Conservation (phyloP, 1,140 invertebrate species). For the Bombus huntii region DNA sequence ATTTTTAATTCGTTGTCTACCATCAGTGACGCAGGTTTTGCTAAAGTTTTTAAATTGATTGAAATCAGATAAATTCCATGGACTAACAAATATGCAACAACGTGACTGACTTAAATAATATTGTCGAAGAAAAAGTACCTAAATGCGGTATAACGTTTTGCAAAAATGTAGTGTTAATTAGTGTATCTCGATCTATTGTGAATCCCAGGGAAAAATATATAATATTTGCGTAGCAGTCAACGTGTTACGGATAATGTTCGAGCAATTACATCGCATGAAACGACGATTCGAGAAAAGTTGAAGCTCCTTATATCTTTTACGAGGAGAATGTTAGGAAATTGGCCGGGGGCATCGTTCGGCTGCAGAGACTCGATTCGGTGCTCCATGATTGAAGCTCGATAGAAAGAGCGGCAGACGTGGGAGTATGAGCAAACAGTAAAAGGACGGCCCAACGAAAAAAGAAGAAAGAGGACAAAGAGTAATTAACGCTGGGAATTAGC, state of each 20-base stretch:
- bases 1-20: too few relatives aligned
- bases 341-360: background rate
- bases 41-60: too few relatives aligned
- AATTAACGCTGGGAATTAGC: constrained; percentile 43
- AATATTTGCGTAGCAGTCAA: background rate
- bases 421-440: background rate
- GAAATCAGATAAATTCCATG: too few relatives aligned
- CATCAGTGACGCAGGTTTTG: too few relatives aligned
- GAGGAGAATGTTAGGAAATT: background rate
- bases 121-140: too few relatives aligned
- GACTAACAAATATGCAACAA: too few relatives aligned
- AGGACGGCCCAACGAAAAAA: background rate
- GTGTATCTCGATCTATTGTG: too few relatives aligned
- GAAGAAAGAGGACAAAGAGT: constrained; percentile 18
- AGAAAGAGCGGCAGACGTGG: background rate
- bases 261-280: background rate
- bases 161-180: too few relatives aligned
- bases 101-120: too few relatives aligned
- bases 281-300: background rate
- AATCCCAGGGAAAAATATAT: too few relatives aligned
- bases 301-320: background rate
- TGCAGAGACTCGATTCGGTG: background rate
- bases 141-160: too few relatives aligned
- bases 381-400: background rate
- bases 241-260: background rate